Base-by-base conservation (phyloP, 1,140 invertebrate genomes). In the Bombus haemorrhoidalis region DNA sequence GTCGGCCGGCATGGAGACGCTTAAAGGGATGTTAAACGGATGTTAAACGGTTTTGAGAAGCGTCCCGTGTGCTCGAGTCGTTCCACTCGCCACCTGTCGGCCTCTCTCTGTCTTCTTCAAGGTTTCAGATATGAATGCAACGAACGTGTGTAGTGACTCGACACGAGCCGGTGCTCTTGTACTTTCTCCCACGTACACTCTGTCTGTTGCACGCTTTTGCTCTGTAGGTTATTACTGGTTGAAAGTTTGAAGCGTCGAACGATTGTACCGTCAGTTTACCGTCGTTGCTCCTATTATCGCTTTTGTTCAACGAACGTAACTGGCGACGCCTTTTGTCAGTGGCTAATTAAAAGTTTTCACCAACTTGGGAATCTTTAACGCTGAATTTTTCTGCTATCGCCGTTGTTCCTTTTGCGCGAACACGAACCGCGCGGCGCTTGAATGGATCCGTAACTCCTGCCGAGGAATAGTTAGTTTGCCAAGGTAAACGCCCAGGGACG, bases 301-400 rank as follows among this genome's bases (percentile, higher is more conserved):
- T 75, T 75, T 74, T 75, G 57, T 43, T 83, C 62, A 1, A 76
- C 37, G 34, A 41, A 57, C 47, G 68, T 59, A 81, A 73, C 80
- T 59, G 68, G n/a, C 69, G 69, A 64, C 53, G 80, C 64, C 59
- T 74, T 73, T 74, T 62, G 53, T 62, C 53, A 53, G 57, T 41
- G 39, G n/a, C 72, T 83, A 76, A 83, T 83, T 83, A 76, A 83
- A 83, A 83, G 8, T 76, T 83, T 76, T 34, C 57, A 76, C 25
- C 25, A 64, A 53, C 39, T 76, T 83, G 57, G 22, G 68, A 83
- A 83, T 76, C 81, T 83, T 83, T 75, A 76, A 73, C 59, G 41
- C 53, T 25, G 41, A 66, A 76, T 66, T 83, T 83, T 76, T 47
- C 62, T n/a, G n/a, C 32, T 28, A 28, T 34, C 34, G 25, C 8